Conservation (phyloP, 2,888 invertebrate genomes). For the Phania funesta region DNA sequence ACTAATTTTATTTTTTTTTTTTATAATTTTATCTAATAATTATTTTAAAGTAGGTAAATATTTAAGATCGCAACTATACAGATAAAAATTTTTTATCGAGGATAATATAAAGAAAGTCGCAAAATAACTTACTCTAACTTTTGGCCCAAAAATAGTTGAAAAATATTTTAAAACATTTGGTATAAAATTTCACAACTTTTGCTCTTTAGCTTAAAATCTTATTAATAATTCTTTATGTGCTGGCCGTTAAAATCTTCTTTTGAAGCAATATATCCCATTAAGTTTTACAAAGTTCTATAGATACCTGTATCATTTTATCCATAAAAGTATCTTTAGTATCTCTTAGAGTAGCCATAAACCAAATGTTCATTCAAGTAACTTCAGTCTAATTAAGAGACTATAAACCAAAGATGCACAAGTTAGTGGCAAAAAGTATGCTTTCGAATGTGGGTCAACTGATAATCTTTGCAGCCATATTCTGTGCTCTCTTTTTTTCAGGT, state of each 20-base stretch:
- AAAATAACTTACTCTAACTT: too few species aligned
- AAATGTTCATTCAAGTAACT: constrained; percentile 12
- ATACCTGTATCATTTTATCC: neutral
- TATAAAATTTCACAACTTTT: too few species aligned
- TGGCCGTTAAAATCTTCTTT: constrained; percentile 3
- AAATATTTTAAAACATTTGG: too few species aligned
- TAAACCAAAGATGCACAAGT: neutral
- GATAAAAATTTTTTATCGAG: too few species aligned
- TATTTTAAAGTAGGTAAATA: too few species aligned
- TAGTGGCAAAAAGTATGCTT: constrained; percentile 3
- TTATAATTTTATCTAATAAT: too few species aligned
- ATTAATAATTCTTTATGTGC: constrained; percentile 12
- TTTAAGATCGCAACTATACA: too few species aligned
- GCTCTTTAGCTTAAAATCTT: neutral
- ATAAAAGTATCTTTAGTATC: constrained; percentile 2
- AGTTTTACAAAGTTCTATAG: constrained; percentile 41
- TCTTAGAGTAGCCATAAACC: too few species aligned
- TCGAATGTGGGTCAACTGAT: neutral
- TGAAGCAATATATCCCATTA: constrained; percentile 49
- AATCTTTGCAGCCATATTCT: neutral
- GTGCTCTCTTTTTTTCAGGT: too few species aligned
- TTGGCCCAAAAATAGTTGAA: too few species aligned
- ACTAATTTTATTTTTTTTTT: too few species aligned
- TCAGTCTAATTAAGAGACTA: neutral
- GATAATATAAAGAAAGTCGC: too few species aligned